Evolutionary conservation across 1,140 invertebrate species (phyloP).

Genomic region (Caenorhabditis inopinata): DNA sequence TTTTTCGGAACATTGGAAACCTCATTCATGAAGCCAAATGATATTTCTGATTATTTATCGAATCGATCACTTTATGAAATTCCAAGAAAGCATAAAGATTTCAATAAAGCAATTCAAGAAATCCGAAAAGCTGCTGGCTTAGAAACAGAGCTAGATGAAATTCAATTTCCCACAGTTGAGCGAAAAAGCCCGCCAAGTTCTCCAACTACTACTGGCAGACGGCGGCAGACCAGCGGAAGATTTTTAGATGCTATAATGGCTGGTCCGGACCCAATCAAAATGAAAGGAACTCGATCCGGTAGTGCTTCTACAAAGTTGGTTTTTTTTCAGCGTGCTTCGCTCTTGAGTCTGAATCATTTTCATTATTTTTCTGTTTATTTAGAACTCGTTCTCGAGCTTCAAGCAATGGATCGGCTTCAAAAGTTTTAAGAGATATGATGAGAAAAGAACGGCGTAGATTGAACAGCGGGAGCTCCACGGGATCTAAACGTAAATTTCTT

Average conservation of each 20-base stretch:
- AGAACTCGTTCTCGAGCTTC: slow-evolving; percentile 34
- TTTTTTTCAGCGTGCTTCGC: too few relatives aligned
- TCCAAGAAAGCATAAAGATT: slow-evolving; percentile 46
- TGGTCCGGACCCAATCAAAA: not conserved
- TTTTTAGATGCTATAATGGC: slow-evolving; percentile 2
- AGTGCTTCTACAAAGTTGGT: slow-evolving; percentile 31
- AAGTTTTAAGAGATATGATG: not conserved
- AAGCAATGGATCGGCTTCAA: slow-evolving; percentile 34
- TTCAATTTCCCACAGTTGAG: not conserved
- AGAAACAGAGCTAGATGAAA: not conserved
- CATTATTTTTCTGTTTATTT: slow-evolving; percentile 8
- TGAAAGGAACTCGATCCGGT: not conserved
- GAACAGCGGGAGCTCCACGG: slow-evolving; percentile 39
- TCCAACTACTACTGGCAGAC: not conserved
- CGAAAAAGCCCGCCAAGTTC: not conserved
- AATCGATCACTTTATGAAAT: slow-evolving; percentile 24
- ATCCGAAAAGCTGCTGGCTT: slow-evolving; percentile 39
- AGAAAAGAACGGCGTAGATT: slow-evolving; percentile 22
- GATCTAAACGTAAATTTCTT: slow-evolving; percentile 17
- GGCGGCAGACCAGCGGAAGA: not conserved
- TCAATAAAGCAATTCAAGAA: slow-evolving; percentile 48
- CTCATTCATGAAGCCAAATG: slow-evolving; percentile 46
- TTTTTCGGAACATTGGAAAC: slow-evolving; percentile 51
- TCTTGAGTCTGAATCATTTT: too few relatives aligned
- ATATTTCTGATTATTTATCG: slow-evolving; percentile 37